A percentile compares a stretch with the other conserved stretches of the same genome.
Conservation (phyloP, 2,797 vertebrate species). For the Anguilla obscura region DNA sequence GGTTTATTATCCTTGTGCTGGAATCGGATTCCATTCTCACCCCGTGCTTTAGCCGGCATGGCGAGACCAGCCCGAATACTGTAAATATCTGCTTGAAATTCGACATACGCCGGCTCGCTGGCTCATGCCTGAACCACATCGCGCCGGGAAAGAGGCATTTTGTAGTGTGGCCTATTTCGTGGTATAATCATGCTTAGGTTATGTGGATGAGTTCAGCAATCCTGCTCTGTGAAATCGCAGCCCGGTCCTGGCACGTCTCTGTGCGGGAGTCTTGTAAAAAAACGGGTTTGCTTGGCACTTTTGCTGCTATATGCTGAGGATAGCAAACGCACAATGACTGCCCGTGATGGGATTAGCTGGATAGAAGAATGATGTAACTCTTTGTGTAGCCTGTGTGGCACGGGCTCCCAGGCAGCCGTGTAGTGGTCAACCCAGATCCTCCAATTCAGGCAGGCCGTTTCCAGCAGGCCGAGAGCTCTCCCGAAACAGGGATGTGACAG, state of each 20-base stretch:
- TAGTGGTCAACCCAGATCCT: constrained; percentile 69
- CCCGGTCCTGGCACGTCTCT: constrained; percentile 76
- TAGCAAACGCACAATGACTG: constrained; percentile 78
- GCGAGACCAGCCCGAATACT: constrained; percentile 6
- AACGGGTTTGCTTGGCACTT: constrained; percentile 81
- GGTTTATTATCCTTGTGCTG: neutral
- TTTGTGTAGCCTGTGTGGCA: constrained; percentile 79
- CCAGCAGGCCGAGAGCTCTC: constrained; percentile 24
- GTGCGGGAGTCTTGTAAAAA: constrained; percentile 80
- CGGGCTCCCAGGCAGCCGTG: constrained; percentile 70
- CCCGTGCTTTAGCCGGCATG: neutral
- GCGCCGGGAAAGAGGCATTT: constrained; percentile 57
- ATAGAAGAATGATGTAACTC: constrained; percentile 82
- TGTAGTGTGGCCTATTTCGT: constrained; percentile 69
- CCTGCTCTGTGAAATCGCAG: constrained; percentile 79
- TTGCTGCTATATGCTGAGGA: constrained; percentile 80
- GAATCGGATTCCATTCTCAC: neutral
- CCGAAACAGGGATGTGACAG: constrained; percentile 32
- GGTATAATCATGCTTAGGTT: constrained; percentile 75
- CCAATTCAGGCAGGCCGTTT: constrained; percentile 18
- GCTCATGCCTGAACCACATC: constrained; percentile 13
- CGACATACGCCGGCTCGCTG: neutral
- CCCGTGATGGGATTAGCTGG: constrained; percentile 81
- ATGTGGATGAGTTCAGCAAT: constrained; percentile 72
- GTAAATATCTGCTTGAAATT: neutral